Conservation (phyloP, 2,888 invertebrate species). For the Aporophyla nigra region DNA sequence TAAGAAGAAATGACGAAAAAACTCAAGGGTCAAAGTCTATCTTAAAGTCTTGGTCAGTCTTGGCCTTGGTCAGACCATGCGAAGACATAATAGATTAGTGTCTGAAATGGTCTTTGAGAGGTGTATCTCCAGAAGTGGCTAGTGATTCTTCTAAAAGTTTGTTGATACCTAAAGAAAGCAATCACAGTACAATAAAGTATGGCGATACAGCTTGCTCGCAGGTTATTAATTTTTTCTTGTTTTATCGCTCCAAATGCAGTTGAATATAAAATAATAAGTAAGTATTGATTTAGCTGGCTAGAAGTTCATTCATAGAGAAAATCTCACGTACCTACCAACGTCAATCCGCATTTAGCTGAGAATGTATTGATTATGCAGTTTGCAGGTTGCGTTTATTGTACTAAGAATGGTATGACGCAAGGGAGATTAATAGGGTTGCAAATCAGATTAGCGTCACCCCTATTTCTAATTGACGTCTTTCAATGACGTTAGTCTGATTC, state of each 20-base stretch:
- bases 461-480: neutral
- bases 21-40: no score
- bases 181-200: neutral
- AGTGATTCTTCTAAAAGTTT: neutral
- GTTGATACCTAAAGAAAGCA: neutral
- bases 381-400: slow-evolving; percentile 3
- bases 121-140: neutral
- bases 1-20: no score
- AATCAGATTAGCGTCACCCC: neutral
- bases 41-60: no score
- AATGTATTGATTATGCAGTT: slow-evolving; percentile 30
- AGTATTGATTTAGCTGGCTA: slow-evolving; percentile 2
- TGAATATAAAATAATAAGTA: neutral
- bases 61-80: no score
- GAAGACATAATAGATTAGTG: no score
- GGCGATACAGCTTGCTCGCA: neutral
- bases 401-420: slow-evolving; percentile 1
- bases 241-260: neutral
- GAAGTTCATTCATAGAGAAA: slow-evolving; percentile 12
- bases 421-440: neutral
- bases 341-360: slow-evolving; percentile 1
- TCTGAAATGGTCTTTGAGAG: neutral
- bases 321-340: neutral
- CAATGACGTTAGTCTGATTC: neutral
- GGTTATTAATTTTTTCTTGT: neutral